These are phyloP conservation scores for Heteromyza rotundicornis DNA, from an alignment of 2,888 invertebrate genomes.

Conservation along the genomic window DNA sequence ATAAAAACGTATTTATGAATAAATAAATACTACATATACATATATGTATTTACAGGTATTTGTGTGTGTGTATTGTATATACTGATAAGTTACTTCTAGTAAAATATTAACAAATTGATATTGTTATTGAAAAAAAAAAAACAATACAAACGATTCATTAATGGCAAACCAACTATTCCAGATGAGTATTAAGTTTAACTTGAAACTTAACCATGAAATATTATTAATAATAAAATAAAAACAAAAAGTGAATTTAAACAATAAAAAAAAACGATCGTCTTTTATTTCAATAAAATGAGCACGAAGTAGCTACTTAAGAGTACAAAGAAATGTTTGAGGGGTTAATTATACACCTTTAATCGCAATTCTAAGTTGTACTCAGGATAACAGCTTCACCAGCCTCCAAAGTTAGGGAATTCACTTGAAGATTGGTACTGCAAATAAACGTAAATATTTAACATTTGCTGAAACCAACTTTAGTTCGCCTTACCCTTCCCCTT, in stretches of 20 bases:
- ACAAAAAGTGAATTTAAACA: slow-evolving; percentile 14
- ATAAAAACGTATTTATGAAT: slow-evolving; percentile 1
- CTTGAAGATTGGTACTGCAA: not conserved
- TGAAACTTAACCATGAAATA: no score
- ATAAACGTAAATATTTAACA: no score
- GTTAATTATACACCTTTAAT: no score
- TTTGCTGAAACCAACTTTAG: no score
- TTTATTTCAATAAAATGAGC: slow-evolving; percentile 7
- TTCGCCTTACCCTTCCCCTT: slow-evolving; percentile 20
- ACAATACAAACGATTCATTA: no score
- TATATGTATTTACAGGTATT: slow-evolving; percentile 1
- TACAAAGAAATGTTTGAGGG: no score
- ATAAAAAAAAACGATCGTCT: slow-evolving; percentile 3
- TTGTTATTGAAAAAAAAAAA: slow-evolving; percentile 7
- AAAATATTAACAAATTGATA: slow-evolving; percentile 14
- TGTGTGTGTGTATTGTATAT: slow-evolving; percentile 6
- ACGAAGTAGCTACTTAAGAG: no score
- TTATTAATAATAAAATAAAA: no score
- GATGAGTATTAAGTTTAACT: no score
- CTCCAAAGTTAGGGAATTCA: slow-evolving; percentile 23
- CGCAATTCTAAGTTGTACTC: slow-evolving; percentile 18
- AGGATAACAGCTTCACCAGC: slow-evolving; percentile 42
- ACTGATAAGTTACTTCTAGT: not conserved
- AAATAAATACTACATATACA: not conserved
- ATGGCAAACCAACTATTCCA: no score